phyloP scores from a whole-genome alignment of 2,113 vertebrate species.

The Halichoeres trimaculatus region DNA sequence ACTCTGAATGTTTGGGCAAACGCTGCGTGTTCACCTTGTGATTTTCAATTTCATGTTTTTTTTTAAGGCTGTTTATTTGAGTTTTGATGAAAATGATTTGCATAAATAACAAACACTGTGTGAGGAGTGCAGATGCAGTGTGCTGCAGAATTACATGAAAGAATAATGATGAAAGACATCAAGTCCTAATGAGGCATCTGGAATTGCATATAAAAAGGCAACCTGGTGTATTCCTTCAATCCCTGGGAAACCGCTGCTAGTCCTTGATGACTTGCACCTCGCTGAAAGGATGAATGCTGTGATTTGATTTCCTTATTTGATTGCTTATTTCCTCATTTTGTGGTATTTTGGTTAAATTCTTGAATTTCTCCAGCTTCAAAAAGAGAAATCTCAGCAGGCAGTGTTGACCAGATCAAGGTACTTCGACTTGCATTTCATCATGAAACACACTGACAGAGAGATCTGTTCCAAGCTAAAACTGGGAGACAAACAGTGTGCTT shows the following conservation, averaged over 20 bases:
- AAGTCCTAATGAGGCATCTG: constrained; percentile 80
- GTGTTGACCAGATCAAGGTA: not conserved
- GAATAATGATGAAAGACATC: constrained; percentile 81
- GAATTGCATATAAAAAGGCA: constrained; percentile 70
- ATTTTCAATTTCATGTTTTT: constrained; percentile 46
- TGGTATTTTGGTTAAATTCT: constrained; percentile 26
- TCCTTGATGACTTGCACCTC: constrained; percentile 59
- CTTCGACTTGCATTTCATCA: constrained; percentile 22
- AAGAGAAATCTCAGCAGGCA: constrained; percentile 37
- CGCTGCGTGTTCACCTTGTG: constrained; percentile 45
- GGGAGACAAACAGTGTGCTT: constrained; percentile 15
- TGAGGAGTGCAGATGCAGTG: constrained; percentile 72
- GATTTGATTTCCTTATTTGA: constrained; percentile 38
- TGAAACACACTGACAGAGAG: constrained; percentile 21
- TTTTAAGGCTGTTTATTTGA: constrained; percentile 67
- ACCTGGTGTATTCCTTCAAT: constrained; percentile 67
- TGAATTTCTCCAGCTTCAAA: constrained; percentile 24
- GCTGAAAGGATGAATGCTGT: constrained; percentile 37
- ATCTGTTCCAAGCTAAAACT: constrained; percentile 30
- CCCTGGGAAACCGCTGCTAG: constrained; percentile 58
- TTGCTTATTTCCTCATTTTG: not conserved
- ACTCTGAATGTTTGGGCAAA: constrained; percentile 23
- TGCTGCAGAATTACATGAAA: constrained; percentile 74
- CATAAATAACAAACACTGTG: constrained; percentile 77
- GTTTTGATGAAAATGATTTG: constrained; percentile 76